Conservation (phyloP, 2,797 vertebrate species). For the Telmatherina bonti region DNA sequence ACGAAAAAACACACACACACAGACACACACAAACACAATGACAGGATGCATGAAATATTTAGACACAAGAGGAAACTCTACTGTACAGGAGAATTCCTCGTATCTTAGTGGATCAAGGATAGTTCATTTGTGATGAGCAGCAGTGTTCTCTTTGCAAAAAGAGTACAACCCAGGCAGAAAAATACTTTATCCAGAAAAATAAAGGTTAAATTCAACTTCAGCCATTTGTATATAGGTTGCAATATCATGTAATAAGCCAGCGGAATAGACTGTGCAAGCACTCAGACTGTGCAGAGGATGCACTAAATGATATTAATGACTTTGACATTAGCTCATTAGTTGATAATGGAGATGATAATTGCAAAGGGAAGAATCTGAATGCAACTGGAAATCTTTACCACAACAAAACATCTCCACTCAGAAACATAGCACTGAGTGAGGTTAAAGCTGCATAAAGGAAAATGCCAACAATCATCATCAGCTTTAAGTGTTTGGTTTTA, state of each 20-base stretch:
- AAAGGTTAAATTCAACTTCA: neutral
- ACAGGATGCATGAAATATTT: slow-evolving; percentile 69
- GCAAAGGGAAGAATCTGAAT: neutral
- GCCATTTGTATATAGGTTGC: neutral
- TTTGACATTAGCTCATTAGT: neutral
- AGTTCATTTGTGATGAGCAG: slow-evolving; percentile 11
- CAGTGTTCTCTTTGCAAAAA: slow-evolving; percentile 37
- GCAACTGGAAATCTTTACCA: slow-evolving; percentile 1
- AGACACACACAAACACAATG: slow-evolving; percentile 20
- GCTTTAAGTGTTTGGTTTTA: slow-evolving; percentile 65
- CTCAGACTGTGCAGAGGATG: slow-evolving; percentile 15
- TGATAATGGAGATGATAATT: neutral
- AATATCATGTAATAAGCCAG: neutral
- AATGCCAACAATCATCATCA: slow-evolving; percentile 64
- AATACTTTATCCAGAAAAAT: neutral
- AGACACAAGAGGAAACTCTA: slow-evolving; percentile 58
- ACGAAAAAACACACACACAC: neutral
- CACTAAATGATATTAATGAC: neutral
- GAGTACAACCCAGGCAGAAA: neutral
- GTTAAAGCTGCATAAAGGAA: slow-evolving; percentile 15
- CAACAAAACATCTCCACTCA: slow-evolving; percentile 19
- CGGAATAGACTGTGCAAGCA: neutral
- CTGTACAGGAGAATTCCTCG: slow-evolving; percentile 62
- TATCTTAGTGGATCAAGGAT: slow-evolving; percentile 55
- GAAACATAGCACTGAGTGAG: slow-evolving; percentile 6